These are phyloP conservation scores for Drosophila takahashii DNA, from an alignment of 1,140 invertebrate genomes.

Conservation along the genomic window DNA sequence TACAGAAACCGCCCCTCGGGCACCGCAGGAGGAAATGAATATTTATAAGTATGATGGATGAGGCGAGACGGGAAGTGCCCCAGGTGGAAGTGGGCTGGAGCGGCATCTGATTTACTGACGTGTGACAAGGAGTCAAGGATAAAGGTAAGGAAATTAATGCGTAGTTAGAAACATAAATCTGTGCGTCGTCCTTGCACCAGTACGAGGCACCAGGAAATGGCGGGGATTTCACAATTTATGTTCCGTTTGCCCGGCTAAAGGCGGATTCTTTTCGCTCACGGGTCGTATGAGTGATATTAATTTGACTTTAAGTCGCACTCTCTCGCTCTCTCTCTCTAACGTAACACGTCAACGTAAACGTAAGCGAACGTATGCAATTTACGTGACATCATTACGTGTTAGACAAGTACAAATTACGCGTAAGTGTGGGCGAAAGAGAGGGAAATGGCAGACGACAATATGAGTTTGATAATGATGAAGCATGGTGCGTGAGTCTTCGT, in stretches of 20 bases:
- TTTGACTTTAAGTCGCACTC: slow-evolving; percentile 73
- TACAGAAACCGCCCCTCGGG: not conserved
- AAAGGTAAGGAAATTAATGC: slow-evolving; percentile 83
- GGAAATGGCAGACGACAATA: slow-evolving; percentile 68
- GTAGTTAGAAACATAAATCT: slow-evolving; percentile 82
- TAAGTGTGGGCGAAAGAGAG: not conserved
- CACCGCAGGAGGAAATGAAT: slow-evolving; percentile 74
- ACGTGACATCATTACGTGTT: slow-evolving; percentile 83
- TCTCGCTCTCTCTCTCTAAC: slow-evolving; percentile 32
- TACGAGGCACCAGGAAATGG: slow-evolving; percentile 51
- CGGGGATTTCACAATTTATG: slow-evolving; percentile 74
- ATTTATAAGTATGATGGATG: slow-evolving; percentile 84
- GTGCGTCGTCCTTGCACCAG: slow-evolving; percentile 40
- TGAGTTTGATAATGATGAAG: slow-evolving; percentile 83
- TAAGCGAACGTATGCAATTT: slow-evolving; percentile 81
- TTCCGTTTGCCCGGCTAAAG: slow-evolving; percentile 22
- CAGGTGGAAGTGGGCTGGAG: slow-evolving; percentile 8
- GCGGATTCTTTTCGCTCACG: slow-evolving; percentile 34
- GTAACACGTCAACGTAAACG: slow-evolving; percentile 74
- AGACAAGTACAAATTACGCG: slow-evolving; percentile 83
- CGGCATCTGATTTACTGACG: slow-evolving; percentile 76
- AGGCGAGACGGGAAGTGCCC: slow-evolving; percentile 52
- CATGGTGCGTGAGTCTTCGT: slow-evolving; percentile 37
- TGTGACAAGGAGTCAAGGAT: slow-evolving; percentile 68
- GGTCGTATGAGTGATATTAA: slow-evolving; percentile 81